Evolutionary conservation across 2,797 vertebrate species (phyloP).

Genomic region (Pangasius djambal): DNA sequence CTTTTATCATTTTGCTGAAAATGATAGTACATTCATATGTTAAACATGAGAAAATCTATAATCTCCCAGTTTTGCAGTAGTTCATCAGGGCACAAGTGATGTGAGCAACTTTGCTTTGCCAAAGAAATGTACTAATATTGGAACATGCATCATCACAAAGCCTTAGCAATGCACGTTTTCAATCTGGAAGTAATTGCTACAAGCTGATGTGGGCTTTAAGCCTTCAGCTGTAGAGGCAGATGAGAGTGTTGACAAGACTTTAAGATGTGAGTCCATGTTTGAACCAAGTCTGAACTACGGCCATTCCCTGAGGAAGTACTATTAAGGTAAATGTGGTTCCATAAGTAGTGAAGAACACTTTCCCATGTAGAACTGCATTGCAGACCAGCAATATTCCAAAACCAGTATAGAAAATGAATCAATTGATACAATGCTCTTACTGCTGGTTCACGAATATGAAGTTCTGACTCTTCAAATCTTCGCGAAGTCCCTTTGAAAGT

Average conservation of each 20-base stretch:
- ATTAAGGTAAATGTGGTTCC: conserved; percentile 39
- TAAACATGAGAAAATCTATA: conserved; percentile 28
- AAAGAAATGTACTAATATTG: conserved; percentile 49
- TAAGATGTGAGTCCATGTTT: conserved; percentile 56
- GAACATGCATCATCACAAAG: conserved; percentile 48
- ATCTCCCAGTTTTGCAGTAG: conserved; percentile 36
- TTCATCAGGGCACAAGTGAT: conserved; percentile 44
- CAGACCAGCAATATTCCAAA: conserved; percentile 16
- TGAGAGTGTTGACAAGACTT: conserved; percentile 56
- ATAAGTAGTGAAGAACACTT: not conserved
- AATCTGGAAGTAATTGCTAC: conserved; percentile 62
- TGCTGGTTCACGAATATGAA: conserved; percentile 17
- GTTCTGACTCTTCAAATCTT: not conserved
- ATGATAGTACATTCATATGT: not conserved
- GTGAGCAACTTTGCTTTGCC: conserved; percentile 36
- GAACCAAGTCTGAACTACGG: conserved; percentile 37
- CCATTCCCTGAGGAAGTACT: conserved; percentile 33
- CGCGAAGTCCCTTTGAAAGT: not conserved
- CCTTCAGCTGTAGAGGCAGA: conserved; percentile 45
- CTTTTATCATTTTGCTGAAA: not conserved
- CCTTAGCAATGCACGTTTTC: conserved; percentile 53
- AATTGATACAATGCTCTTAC: conserved; percentile 4
- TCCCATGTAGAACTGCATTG: conserved; percentile 6
- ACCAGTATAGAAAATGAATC: conserved; percentile 16
- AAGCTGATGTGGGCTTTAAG: conserved; percentile 62